phyloP scores from a whole-genome alignment of 2,888 invertebrate genomes.

The Nymphalis c-album region DNA sequence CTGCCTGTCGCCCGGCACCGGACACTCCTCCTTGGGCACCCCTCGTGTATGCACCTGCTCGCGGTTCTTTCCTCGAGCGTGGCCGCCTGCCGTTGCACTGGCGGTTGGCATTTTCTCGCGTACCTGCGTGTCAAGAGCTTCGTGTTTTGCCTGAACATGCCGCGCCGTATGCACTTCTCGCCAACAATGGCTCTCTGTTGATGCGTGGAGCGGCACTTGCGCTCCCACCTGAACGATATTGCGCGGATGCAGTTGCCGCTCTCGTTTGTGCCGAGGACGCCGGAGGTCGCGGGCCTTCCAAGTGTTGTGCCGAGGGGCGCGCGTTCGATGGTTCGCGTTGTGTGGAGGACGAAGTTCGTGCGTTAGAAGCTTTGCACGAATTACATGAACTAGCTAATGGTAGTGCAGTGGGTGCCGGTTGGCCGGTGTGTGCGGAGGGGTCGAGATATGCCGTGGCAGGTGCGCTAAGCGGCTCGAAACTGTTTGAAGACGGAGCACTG shows the following conservation, averaged over 20 bases:
- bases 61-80: slow-evolving; percentile 61
- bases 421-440: slow-evolving; percentile 77
- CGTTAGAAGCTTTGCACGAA: slow-evolving; percentile 58
- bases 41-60: slow-evolving; percentile 79
- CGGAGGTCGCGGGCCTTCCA: slow-evolving; percentile 69
- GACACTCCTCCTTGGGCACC: slow-evolving; percentile 77
- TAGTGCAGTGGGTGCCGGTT: slow-evolving; percentile 72
- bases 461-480: slow-evolving; percentile 73
- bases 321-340: slow-evolving; percentile 81
- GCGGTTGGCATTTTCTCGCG: slow-evolving; percentile 62
- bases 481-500: slow-evolving; percentile 80
- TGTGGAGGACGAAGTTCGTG: slow-evolving; percentile 61
- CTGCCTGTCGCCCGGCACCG: slow-evolving; percentile 47
- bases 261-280: slow-evolving; percentile 82
- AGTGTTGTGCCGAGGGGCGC: slow-evolving; percentile 87
- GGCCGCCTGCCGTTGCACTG: slow-evolving; percentile 74
- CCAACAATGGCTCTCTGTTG: slow-evolving; percentile 84
- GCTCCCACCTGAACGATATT: slow-evolving; percentile 83
- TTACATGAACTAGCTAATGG: slow-evolving; percentile 57
- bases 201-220: slow-evolving; percentile 69
- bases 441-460: slow-evolving; percentile 82
- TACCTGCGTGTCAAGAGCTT: slow-evolving; percentile 60
- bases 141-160: slow-evolving; percentile 65
- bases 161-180: slow-evolving; percentile 78
- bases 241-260: slow-evolving; percentile 85